These are phyloP conservation scores for Cygnus olor DNA, from an alignment of 2,797 vertebrate genomes.

Conservation along the genomic window DNA sequence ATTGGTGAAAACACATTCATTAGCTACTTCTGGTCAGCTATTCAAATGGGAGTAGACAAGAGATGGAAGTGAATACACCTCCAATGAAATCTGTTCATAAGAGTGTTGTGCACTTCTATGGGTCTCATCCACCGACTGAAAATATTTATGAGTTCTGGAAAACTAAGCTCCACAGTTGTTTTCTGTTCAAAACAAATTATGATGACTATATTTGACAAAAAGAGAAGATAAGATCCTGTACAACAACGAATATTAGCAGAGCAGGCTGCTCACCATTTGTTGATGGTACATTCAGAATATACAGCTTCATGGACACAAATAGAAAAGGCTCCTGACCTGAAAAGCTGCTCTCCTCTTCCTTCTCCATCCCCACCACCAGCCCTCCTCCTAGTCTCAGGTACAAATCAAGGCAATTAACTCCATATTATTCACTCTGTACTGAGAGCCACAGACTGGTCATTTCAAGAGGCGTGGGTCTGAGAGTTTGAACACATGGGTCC, in stretches of 20 bases:
- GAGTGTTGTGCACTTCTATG: not conserved
- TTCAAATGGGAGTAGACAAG: not conserved
- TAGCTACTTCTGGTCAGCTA: not conserved
- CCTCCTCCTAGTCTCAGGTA: not conserved
- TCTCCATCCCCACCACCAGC: not conserved
- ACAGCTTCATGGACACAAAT: not conserved
- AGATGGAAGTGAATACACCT: not conserved
- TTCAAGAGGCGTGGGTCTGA: not conserved
- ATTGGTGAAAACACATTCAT: not conserved
- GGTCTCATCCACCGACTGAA: not conserved
- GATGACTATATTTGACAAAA: not conserved
- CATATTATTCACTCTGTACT: rapidly evolving
- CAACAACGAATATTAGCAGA: not conserved
- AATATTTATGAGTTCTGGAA: not conserved
- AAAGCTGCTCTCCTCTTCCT: not conserved
- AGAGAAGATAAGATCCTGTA: not conserved
- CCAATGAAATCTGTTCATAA: not conserved
- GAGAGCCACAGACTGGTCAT: not conserved
- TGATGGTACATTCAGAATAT: not conserved
- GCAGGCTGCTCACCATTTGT: not conserved
- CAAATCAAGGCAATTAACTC: not conserved
- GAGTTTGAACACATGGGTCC: not conserved
- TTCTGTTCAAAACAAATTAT: not conserved
- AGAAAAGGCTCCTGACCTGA: not conserved
- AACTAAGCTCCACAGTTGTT: not conserved